Conservation (phyloP, 2,888 invertebrate species). For the Drosophila phalerata region DNA sequence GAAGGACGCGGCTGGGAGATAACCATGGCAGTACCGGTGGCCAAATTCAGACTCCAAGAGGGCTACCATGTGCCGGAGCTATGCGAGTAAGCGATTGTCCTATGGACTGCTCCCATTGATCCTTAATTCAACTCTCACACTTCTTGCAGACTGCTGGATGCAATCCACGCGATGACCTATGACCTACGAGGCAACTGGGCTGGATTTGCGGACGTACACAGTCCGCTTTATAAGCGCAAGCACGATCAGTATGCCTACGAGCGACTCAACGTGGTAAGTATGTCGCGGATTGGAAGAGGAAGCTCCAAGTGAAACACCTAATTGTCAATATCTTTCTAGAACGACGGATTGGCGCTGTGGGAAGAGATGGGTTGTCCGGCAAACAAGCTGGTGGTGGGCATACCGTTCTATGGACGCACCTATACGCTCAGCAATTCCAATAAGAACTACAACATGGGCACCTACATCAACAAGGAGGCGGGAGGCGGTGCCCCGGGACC, state of each 20-base stretch:
- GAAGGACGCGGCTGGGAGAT: slow-evolving; percentile 93
- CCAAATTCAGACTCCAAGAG: slow-evolving; percentile 94
- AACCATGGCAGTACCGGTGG: slow-evolving; percentile 95
- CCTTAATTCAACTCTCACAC: background rate
- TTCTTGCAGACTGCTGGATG: slow-evolving; percentile 89
- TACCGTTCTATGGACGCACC: slow-evolving; percentile 95
- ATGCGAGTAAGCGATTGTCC: slow-evolving; percentile 89
- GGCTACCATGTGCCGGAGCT: slow-evolving; percentile 96
- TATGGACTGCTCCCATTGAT: no score
- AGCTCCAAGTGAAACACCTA: background rate
- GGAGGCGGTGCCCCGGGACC: slow-evolving; percentile 94
- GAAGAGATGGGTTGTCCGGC: slow-evolving; percentile 95
- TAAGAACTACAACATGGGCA: slow-evolving; percentile 93
- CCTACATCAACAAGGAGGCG: slow-evolving; percentile 95
- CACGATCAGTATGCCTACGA: slow-evolving; percentile 96
- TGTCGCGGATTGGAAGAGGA: background rate
- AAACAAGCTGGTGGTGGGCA: slow-evolving; percentile 94
- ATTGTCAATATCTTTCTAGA: slow-evolving; percentile 86
- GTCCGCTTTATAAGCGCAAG: slow-evolving; percentile 93
- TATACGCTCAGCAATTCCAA: slow-evolving; percentile 93
- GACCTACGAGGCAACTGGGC: slow-evolving; percentile 96
- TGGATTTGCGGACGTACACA: slow-evolving; percentile 95
- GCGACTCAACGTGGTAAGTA: slow-evolving; percentile 94
- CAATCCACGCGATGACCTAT: slow-evolving; percentile 94
- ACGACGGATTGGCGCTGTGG: slow-evolving; percentile 95